These are phyloP conservation scores for Anas acuta DNA, from an alignment of 2,797 vertebrate species.

Conservation along the genomic window DNA sequence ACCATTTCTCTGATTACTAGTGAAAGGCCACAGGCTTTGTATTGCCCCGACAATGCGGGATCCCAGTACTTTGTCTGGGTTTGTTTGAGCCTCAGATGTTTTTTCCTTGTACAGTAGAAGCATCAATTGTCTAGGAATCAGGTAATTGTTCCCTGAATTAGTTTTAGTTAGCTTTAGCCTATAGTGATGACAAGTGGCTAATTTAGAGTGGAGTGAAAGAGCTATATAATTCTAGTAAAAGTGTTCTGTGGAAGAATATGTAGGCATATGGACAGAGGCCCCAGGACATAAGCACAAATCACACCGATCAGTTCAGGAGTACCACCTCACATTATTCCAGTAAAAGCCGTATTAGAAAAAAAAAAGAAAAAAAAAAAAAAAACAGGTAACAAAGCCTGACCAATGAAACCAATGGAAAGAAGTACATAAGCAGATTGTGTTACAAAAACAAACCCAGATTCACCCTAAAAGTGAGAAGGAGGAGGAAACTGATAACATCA, in stretches of 20 bases:
- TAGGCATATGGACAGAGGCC: background rate
- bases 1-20: background rate
- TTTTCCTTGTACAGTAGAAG: background rate
- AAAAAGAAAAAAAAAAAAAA: background rate
- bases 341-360: background rate
- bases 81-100: background rate
- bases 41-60: background rate
- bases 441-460: background rate
- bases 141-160: background rate
- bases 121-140: background rate
- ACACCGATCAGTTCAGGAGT: fast-evolving
- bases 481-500: background rate
- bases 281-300: background rate
- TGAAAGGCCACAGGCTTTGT: background rate
- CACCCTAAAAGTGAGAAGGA: background rate
- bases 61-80: background rate
- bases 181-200: background rate
- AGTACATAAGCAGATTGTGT: fast-evolving
- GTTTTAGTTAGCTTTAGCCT: background rate
- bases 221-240: background rate
- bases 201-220: background rate
- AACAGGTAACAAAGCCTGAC: background rate
- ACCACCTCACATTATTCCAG: background rate
- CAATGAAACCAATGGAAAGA: background rate
- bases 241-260: too few species aligned